Evolutionary conservation across 2,888 invertebrate species (phyloP), one percentile per base, ranked within the genome.

Genomic region (Latrodectus elegans): DNA sequence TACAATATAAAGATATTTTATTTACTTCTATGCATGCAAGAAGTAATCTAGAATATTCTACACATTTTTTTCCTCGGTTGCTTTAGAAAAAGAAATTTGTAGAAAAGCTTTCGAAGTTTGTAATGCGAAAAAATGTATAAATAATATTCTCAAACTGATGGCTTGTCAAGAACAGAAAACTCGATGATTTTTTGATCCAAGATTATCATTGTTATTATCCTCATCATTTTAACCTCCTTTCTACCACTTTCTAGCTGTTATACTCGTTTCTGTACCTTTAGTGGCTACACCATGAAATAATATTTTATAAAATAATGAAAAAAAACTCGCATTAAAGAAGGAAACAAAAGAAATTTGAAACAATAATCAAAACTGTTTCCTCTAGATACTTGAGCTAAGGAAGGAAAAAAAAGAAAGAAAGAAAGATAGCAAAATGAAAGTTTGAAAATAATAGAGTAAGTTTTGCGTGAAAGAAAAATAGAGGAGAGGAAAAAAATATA

Each of bases 151-250:
- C 81, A 76, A 74, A 81, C 81, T 70, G 73, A 53, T 68, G 67
- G 51, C 81, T 77, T 87, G 86, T 87, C 86, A 87, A 87, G 77
- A 81, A 81, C 86, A 87, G 81, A 77, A 22, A 22, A 65, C 77
- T 82, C 71, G 51, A 26, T 80, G 81, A 81, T 87, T 87, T 81
- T 87, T 80, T 81, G 71, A 72, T 87, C 22, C 77, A 15, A 72
- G 86, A 70, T 77, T 87, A 87, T 87, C 81, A 87, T 81, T 81
- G 80, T 81, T 87, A 87, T 87, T 87, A 81, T 81, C 79, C 76
- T 81, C 70, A 65, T 74, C 75, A 70, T 82, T 70, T 53, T 64
- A 51, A 26, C 17, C 64, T 17, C 26, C 17, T 60, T 49, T 26
- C 26, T 71, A 38, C 38, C 68, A 15, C 67, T 52, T 14, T 68